These are phyloP conservation scores for Tribolium madens DNA, from an alignment of 1,140 invertebrate species.

Conservation along the genomic window DNA sequence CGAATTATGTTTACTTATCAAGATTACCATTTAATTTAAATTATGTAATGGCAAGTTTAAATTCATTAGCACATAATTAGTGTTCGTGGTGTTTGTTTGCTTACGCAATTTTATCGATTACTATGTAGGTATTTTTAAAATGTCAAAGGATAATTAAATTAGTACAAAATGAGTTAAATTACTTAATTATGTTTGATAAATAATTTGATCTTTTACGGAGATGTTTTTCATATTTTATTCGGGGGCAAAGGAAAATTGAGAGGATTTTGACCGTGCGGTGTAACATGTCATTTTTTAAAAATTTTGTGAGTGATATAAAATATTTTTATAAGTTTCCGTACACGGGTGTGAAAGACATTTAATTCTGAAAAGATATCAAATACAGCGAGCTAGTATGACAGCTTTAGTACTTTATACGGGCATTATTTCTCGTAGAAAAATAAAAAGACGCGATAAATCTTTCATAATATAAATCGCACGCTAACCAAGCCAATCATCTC, in stretches of 20 bases:
- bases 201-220: no score
- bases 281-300: conserved; percentile 10
- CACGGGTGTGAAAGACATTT: conserved; percentile 56
- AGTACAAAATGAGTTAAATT: background rate
- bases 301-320: conserved; percentile 38
- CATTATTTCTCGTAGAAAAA: conserved; percentile 57
- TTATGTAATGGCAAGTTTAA: background rate
- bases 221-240: no score
- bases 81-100: background rate
- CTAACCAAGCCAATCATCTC: conserved; percentile 57
- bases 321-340: conserved; percentile 55
- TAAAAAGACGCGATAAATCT: conserved; percentile 56
- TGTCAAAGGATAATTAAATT: background rate
- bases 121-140: background rate
- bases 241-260: background rate
- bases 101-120: background rate
- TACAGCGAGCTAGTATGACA: conserved; percentile 55
- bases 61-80: background rate
- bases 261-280: background rate
- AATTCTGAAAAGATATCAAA: conserved; percentile 55
- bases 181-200: background rate
- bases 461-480: conserved; percentile 58
- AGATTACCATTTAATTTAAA: background rate
- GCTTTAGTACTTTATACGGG: conserved; percentile 52
- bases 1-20: no score